These are phyloP conservation scores for Drosophila kikkawai DNA, from an alignment of 1,140 invertebrate genomes.

Conservation along the genomic window DNA sequence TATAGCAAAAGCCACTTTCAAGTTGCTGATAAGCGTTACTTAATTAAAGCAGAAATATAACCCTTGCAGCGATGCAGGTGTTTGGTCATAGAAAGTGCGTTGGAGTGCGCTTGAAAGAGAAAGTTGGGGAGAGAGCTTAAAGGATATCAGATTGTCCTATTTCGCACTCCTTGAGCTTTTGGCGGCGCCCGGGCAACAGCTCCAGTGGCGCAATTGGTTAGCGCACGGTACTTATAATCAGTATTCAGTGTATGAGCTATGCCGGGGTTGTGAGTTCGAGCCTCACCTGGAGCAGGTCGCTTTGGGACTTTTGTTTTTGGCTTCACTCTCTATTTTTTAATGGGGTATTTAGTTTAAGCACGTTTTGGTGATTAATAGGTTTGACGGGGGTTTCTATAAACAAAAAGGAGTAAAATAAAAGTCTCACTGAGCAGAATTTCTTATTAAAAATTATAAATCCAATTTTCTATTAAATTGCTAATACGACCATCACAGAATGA, in stretches of 20 bases:
- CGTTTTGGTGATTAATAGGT: no score
- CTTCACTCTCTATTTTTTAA: background rate
- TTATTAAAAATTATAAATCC: background rate
- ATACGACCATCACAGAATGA: background rate
- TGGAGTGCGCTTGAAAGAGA: background rate
- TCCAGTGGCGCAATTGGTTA: conserved; percentile 99
- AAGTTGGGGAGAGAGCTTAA: conserved; percentile 10
- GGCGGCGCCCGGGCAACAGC: conserved; percentile 98
- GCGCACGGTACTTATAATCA: conserved; percentile 98
- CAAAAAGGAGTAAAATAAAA: no score
- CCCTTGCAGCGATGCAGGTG: background rate
- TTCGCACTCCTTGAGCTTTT: conserved; percentile 95
- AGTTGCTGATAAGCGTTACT: background rate
- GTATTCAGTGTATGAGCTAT: conserved; percentile 92
- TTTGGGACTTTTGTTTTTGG: conserved; percentile 63
- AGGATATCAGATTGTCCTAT: conserved; percentile 37
- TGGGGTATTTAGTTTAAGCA: background rate
- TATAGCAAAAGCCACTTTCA: no score
- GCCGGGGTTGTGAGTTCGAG: conserved; percentile 99
- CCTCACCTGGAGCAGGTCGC: conserved; percentile 94
- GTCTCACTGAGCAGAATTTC: background rate
- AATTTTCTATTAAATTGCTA: background rate
- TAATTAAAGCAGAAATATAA: background rate
- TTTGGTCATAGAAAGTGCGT: background rate
- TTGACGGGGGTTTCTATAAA: background rate